Conservation (phyloP, 64 coral and sea anemone species). For the Astreopora myriophthalma region DNA sequence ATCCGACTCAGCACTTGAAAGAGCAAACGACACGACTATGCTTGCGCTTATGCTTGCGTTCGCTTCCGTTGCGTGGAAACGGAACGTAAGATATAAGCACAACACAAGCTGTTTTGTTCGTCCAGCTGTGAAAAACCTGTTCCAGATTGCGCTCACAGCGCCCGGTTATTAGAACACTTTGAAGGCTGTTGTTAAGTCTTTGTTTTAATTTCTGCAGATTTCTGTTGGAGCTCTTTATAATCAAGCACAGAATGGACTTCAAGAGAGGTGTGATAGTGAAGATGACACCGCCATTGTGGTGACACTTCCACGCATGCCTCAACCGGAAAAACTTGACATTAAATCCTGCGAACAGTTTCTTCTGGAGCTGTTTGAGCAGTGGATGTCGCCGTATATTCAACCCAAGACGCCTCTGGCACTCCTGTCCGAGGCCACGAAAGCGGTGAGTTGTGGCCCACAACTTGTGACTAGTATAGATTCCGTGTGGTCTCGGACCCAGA, state of each 20-base stretch:
- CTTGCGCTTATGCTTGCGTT: no score
- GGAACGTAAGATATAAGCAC: no score
- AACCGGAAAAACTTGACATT: slow-evolving; percentile 92
- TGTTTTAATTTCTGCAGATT: slow-evolving; percentile 50
- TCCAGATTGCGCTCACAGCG: no score
- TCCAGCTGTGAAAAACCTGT: no score
- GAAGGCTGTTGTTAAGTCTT: background rate
- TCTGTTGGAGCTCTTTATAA: slow-evolving; percentile 74
- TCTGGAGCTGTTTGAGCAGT: slow-evolving; percentile 96
- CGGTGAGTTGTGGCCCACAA: slow-evolving; percentile 55
- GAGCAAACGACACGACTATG: slow-evolving; percentile 96
- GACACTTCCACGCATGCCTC: slow-evolving; percentile 73
- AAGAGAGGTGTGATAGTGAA: slow-evolving; percentile 77
- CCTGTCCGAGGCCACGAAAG: slow-evolving; percentile 91
- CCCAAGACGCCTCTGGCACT: slow-evolving; percentile 95
- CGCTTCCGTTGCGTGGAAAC: no score
- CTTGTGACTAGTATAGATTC: background rate
- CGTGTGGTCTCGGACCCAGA: no score
- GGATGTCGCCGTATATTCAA: slow-evolving; percentile 98
- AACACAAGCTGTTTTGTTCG: no score
- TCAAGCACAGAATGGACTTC: slow-evolving; percentile 77
- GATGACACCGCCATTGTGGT: slow-evolving; percentile 79
- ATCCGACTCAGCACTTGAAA: slow-evolving; percentile 91
- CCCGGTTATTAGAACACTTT: background rate
- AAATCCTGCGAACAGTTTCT: slow-evolving; percentile 96